Conservation (phyloP, 2,797 vertebrate species). For the Neosilurus hyrtlii region DNA sequence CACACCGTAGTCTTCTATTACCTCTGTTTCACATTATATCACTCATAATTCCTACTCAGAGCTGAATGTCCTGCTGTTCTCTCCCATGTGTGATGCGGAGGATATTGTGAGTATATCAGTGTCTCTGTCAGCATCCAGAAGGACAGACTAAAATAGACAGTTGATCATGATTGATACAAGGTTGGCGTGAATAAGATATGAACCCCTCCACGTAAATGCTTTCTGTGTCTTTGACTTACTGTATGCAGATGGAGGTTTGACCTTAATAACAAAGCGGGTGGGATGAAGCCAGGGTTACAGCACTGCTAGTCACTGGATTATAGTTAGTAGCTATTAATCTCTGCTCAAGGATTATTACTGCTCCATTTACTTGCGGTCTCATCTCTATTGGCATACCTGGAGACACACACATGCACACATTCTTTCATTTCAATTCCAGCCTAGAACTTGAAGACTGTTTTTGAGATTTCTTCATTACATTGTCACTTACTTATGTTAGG, state of each 20-base stretch:
- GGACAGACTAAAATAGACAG: constrained; percentile 21
- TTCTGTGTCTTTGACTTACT: not conserved
- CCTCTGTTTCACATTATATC: not conserved
- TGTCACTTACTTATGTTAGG: no score
- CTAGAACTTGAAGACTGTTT: no score
- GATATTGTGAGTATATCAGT: constrained; percentile 1
- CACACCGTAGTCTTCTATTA: not conserved
- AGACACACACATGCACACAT: not conserved
- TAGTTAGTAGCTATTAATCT: constrained; percentile 21
- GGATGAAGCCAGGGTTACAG: constrained; percentile 2
- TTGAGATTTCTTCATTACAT: no score
- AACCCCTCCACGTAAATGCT: no score
- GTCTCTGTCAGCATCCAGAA: constrained; percentile 3
- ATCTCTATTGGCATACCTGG: not conserved
- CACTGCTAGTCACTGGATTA: constrained; percentile 33
- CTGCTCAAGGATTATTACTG: not conserved
- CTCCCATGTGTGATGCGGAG: not conserved
- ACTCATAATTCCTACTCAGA: not conserved
- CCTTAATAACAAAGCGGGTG: constrained; percentile 33
- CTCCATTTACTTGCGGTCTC: constrained; percentile 9
- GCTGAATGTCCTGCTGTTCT: not conserved
- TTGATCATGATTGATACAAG: constrained; percentile 1
- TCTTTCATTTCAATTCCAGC: no score
- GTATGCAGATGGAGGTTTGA: constrained; percentile 39
- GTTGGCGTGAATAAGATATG: no score